Base-by-base conservation (phyloP, 2,888 invertebrate genomes). In the Synergus umbraculus region DNA sequence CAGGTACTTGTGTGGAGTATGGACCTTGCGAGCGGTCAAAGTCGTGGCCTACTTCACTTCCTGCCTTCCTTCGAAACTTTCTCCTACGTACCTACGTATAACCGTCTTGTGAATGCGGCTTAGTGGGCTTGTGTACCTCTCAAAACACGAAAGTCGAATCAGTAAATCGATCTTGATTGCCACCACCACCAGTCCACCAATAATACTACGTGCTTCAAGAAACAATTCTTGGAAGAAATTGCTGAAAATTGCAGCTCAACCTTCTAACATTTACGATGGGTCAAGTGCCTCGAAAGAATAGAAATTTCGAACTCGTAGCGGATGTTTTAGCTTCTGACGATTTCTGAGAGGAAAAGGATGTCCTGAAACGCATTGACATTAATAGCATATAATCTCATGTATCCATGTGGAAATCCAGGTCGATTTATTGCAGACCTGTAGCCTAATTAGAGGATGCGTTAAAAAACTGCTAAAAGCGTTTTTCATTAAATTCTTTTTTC, bases 21-120 rank as follows among this genome's bases (percentile, higher is more conserved):
- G 90, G 92, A 91, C 92, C 91, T 92, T 92, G 92, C 87, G 89
- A 89, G 90, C 91, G 91, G 92, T 91, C 92, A 91, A 92, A 92
- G 92, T 92, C 92, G 90, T 91, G 91, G 88, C 91, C 92, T 91
- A 92, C 92, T 92, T 92, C 88, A 90, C 89, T 90, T 89, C 88
- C 90, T 90, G 89, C 88, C 89, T 87, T 46, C 46, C 46, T 46
- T 86, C 85, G 87, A 84, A 90, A 92, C 92, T 92, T 92, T 92
- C 92, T 91, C 92, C 91, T 89, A 89, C 84, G 49, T 79, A 81
- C 79, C 81, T 78, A 81, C 79, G 82, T 83, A 81, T 12, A 54
- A 15, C 81, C 82, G 81, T 80, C 81, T 81, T 81, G 82, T 67
- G 83, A 84, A 85, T 81, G 81, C 85, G 83, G 81, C 83, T 82